These are phyloP conservation scores for Sycophila sp. DNA, from an alignment of 1,140 invertebrate genomes.

Conservation along the genomic window DNA sequence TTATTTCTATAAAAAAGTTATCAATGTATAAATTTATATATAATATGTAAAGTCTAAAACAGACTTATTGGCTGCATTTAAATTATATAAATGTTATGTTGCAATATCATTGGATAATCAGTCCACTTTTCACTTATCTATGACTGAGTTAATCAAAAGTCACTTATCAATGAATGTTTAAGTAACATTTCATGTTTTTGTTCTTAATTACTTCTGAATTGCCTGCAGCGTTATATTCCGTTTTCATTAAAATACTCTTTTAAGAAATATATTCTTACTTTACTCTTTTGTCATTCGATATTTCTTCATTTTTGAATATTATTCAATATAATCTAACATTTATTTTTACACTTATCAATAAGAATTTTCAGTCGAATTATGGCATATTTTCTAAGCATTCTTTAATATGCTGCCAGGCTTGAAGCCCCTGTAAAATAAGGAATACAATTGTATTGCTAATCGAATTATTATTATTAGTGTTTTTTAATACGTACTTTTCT, in stretches of 20 bases:
- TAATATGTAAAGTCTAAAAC: neutral
- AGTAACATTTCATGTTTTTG: too few relatives aligned
- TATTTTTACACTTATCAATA: neutral
- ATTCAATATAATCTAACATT: neutral
- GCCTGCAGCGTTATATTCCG: too few relatives aligned
- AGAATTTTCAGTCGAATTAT: slow-evolving; percentile 52
- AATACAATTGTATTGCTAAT: neutral
- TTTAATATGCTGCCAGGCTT: slow-evolving; percentile 80
- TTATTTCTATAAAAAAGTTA: slow-evolving; percentile 29
- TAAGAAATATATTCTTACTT: too few relatives aligned
- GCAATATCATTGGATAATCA: neutral
- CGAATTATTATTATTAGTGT: slow-evolving; percentile 6
- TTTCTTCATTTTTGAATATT: neutral
- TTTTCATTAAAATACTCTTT: too few relatives aligned
- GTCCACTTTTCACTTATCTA: neutral
- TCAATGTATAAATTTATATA: slow-evolving; percentile 44
- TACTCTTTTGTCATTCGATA: neutral
- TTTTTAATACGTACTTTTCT: slow-evolving; percentile 73
- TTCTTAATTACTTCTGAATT: too few relatives aligned
- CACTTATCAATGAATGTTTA: too few relatives aligned
- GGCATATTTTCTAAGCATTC: slow-evolving; percentile 79
- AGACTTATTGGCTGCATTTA: neutral
- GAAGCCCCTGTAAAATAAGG: slow-evolving; percentile 72
- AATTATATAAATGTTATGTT: neutral
- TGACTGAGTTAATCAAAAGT: neutral